Evolutionary conservation across 2,888 invertebrate species (phyloP), one percentile per base, ranked within the genome.

Genomic region (Epinotia brunnichana): DNA sequence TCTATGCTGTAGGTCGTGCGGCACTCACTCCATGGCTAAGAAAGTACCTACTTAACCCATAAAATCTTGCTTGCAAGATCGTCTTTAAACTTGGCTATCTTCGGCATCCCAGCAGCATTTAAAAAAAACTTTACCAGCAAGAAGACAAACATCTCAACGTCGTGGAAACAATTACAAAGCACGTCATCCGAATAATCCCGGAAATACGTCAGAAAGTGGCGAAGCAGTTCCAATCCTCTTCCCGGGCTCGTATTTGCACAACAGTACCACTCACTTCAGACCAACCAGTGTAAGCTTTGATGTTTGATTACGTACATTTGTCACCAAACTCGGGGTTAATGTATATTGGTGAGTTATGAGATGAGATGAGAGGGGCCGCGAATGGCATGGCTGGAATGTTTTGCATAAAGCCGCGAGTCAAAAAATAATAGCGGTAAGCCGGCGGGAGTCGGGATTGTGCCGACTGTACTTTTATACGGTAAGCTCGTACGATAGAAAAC

Each of bases 401-500:
- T 71, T 71, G 70, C 70, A 71, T 71, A 60, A 70, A 64, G 51
- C 51, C 35, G 57, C 56, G 41, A 71, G 64, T 66, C 53, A 44
- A 71, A 71, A 70, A 66, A 71, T 71, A 71, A 71, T 71, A 60
- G 70, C 21, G 21, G 41, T 71, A 71, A 71, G 59, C 70, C 24
- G 70, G 66, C 70, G 29, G 48, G 15, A 64, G 64, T 29, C 64
- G 59, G 60, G 24, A 60, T 39, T 51, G 53, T 51, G n/a, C 48
- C 59, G 59, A 54, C 24, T 24, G 57, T 57, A 39, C 39, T 59
- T 59, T 35, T 59, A 39, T 39, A 48, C 15, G n/a, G 48, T 48
- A 48, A 48, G 48, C 48, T 48, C n/a, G 48, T 48, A 48, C n/a
- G 48, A 2, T 7, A 5, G n/a, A 41, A 41, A 48, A 48, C 3